Evolutionary conservation across 2,113 vertebrate species (phyloP).

Genomic region (Tylochromis polylepis): DNA sequence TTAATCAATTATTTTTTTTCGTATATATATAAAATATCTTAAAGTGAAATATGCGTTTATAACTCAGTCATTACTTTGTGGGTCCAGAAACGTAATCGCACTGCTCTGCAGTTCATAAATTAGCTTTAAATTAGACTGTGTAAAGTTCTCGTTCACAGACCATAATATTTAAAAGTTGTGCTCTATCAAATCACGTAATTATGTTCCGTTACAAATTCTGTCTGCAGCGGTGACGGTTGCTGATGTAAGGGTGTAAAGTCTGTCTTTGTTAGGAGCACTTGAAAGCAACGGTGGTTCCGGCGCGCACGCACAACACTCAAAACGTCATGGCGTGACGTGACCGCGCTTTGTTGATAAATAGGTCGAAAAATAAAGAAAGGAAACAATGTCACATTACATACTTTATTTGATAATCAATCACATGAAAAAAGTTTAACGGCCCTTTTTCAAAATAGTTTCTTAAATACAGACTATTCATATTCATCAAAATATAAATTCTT

Average conservation of each 20-base stretch:
- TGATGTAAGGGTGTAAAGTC: fast-evolving
- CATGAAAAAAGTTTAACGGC: constrained; percentile 47
- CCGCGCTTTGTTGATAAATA: not conserved
- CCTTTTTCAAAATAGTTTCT: constrained; percentile 65
- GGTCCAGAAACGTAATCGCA: not conserved
- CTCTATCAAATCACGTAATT: not conserved
- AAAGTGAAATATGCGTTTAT: not conserved
- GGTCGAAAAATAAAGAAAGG: not conserved
- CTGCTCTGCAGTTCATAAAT: not conserved
- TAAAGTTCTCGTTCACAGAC: not conserved
- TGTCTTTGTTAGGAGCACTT: not conserved
- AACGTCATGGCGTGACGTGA: constrained; percentile 2
- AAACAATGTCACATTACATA: not conserved
- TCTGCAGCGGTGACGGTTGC: not conserved
- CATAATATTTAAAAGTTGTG: not conserved
- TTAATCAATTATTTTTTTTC: too few relatives aligned
- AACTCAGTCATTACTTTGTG: not conserved
- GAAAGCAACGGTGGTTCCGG: not conserved
- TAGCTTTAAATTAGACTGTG: not conserved
- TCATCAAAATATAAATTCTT: constrained; percentile 65
- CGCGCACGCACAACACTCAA: constrained; percentile 12
- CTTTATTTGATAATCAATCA: constrained; percentile 53
- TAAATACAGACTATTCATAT: constrained; percentile 41
- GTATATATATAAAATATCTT: not conserved
- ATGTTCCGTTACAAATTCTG: not conserved